A percentile compares a stretch with the other conserved stretches of the same genome.
These are phyloP conservation scores for Proteles cristata DNA, from an alignment of 2,113 vertebrate genomes.

Conservation along the genomic window DNA sequence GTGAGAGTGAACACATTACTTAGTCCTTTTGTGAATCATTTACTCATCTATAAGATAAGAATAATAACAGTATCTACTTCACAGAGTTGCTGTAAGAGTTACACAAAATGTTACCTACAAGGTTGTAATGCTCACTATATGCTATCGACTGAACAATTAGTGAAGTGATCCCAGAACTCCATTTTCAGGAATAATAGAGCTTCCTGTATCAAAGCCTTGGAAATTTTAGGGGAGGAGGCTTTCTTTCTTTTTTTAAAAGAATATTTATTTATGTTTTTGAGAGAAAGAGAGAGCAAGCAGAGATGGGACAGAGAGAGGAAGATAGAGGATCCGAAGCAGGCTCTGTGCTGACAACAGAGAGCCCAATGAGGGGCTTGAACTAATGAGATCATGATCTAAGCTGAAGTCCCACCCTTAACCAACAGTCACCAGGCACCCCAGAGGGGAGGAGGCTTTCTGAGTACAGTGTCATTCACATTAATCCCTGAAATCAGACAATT, in stretches of 20 bases:
- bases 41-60: background rate
- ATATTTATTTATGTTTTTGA: no score
- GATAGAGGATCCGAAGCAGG: no score
- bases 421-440: no score
- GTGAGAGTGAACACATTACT: background rate
- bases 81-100: background rate
- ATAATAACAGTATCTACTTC: background rate
- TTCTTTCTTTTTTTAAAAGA: no score
- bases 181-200: background rate
- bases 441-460: background rate
- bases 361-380: no score
- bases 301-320: no score
- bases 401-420: no score
- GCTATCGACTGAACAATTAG: background rate
- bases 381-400: no score
- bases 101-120: background rate
- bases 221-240: background rate
- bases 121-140: background rate
- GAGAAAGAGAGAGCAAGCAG: no score
- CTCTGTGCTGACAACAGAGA: no score
- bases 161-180: background rate
- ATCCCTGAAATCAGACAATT: background rate
- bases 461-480: background rate
- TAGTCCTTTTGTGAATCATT: background rate
- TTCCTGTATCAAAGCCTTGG: background rate